phyloP scores from a whole-genome alignment of 2,888 invertebrate genomes.

The Melolontha melolontha region DNA sequence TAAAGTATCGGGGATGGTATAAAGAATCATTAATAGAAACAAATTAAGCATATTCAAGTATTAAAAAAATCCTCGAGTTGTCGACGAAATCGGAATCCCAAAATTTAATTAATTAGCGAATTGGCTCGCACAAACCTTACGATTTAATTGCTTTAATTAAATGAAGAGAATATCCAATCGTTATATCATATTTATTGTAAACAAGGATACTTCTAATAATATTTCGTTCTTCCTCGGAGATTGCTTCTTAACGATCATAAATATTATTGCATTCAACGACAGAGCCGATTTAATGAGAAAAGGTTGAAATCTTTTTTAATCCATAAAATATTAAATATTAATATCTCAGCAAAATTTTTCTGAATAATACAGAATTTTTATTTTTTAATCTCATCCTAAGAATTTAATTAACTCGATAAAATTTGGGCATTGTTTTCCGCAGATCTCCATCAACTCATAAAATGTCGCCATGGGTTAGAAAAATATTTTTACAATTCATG shows the following conservation, averaged over 20 bases:
- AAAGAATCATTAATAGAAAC: slow-evolving; percentile 2
- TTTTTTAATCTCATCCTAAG: too few relatives aligned
- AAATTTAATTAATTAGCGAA: slow-evolving; percentile 24
- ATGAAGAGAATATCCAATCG: neutral
- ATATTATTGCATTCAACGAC: too few relatives aligned
- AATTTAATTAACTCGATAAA: too few relatives aligned
- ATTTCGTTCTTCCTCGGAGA: too few relatives aligned
- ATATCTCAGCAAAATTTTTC: too few relatives aligned
- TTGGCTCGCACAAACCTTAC: neutral
- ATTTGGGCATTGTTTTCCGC: slow-evolving; percentile 38
- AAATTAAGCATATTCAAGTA: slow-evolving; percentile 5
- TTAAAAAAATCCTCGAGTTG: neutral
- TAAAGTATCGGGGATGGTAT: neutral
- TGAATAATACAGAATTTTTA: too few relatives aligned
- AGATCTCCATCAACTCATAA: slow-evolving; percentile 94
- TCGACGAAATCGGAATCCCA: slow-evolving; percentile 13
- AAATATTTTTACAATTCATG: slow-evolving; percentile 92
- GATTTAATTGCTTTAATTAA: slow-evolving; percentile 17
- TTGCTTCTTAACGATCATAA: too few relatives aligned
- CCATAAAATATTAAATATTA: too few relatives aligned
- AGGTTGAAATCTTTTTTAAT: too few relatives aligned
- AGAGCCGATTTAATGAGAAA: too few relatives aligned
- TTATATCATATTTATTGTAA: too few relatives aligned
- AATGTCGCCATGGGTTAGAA: slow-evolving; percentile 91
- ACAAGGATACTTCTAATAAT: too few relatives aligned